A percentile compares a stretch with the other conserved stretches of the same genome.
phyloP scores from a whole-genome alignment of 1,140 invertebrate genomes.

The Drosophila obscura region DNA sequence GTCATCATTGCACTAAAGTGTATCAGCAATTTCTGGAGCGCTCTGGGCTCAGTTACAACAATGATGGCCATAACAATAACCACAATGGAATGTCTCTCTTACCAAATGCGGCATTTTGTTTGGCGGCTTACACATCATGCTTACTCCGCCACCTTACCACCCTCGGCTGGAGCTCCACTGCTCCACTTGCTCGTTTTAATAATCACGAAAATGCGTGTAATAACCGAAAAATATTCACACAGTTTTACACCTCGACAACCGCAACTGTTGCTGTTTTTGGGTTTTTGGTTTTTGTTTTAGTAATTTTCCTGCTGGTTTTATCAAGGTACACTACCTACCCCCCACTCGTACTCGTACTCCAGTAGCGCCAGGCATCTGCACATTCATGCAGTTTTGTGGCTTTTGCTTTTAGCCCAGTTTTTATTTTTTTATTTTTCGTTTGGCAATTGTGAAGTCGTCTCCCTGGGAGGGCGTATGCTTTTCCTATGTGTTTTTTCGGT shows the following conservation, averaged over 20 bases:
- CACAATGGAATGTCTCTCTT: constrained; percentile 70
- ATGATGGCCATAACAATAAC: constrained; percentile 21
- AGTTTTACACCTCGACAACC: constrained; percentile 56
- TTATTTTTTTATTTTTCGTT: constrained; percentile 47
- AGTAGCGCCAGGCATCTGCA: constrained; percentile 21
- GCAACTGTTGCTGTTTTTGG: constrained; percentile 23
- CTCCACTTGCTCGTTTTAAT: constrained; percentile 64
- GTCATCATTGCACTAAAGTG: constrained; percentile 43
- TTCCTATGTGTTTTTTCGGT: constrained; percentile 8
- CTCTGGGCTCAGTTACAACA: constrained; percentile 34
- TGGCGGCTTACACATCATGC: constrained; percentile 68
- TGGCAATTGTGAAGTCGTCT: constrained; percentile 24
- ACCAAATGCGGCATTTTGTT: constrained; percentile 73
- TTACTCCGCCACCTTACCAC: constrained; percentile 29
- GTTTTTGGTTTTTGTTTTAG: constrained; percentile 2
- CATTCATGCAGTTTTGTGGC: constrained; percentile 42
- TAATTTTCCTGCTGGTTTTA: constrained; percentile 15
- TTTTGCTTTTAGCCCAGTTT: constrained; percentile 77
- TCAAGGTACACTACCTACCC: background rate
- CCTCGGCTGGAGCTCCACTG: background rate
- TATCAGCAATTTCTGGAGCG: constrained; percentile 43
- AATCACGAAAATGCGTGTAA: constrained; percentile 73
- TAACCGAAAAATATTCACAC: constrained; percentile 78
- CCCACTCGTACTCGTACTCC: too few species aligned
- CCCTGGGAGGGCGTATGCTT: constrained; percentile 5